Evolutionary conservation across 2,888 invertebrate genomes (phyloP).

Genomic region (Eristalis pertinax): DNA sequence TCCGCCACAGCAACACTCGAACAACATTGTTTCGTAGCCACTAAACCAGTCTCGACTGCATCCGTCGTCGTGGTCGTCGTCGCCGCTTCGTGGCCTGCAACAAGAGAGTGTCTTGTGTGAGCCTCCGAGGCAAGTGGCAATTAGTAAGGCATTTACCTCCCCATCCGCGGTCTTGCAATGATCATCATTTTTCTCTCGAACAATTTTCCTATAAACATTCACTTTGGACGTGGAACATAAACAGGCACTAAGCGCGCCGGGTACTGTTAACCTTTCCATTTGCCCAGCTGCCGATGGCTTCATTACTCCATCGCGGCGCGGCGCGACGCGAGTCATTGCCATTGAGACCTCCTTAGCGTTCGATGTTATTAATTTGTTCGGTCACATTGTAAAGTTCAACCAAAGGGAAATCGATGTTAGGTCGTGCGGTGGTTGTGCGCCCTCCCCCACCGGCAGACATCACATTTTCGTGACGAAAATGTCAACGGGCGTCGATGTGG

Average conservation of each 20-base stretch:
- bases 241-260: slow-evolving; percentile 1
- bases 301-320: slow-evolving; percentile 28
- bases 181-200: slow-evolving; percentile 47
- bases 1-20: slow-evolving; percentile 29
- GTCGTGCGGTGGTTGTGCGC: neutral
- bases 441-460: neutral
- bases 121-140: slow-evolving; percentile 63
- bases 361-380: slow-evolving; percentile 57
- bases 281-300: slow-evolving; percentile 47
- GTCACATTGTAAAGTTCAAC: slow-evolving; percentile 50
- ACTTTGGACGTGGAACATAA: slow-evolving; percentile 24
- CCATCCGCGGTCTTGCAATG: neutral
- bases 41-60: neutral
- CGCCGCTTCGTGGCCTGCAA: neutral
- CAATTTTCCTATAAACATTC: slow-evolving; percentile 64
- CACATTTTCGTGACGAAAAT: slow-evolving; percentile 1
- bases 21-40: slow-evolving; percentile 21
- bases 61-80: neutral
- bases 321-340: neutral
- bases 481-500: neutral
- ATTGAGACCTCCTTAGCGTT: slow-evolving; percentile 36
- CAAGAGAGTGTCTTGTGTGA: neutral
- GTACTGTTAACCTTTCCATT: slow-evolving; percentile 61
- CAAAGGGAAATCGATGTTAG: slow-evolving; percentile 11
- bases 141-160: slow-evolving; percentile 59